Evolutionary conservation across 2,888 invertebrate species (phyloP), one percentile per base, ranked within the genome.

Genomic region (Campaea margaritaria): DNA sequence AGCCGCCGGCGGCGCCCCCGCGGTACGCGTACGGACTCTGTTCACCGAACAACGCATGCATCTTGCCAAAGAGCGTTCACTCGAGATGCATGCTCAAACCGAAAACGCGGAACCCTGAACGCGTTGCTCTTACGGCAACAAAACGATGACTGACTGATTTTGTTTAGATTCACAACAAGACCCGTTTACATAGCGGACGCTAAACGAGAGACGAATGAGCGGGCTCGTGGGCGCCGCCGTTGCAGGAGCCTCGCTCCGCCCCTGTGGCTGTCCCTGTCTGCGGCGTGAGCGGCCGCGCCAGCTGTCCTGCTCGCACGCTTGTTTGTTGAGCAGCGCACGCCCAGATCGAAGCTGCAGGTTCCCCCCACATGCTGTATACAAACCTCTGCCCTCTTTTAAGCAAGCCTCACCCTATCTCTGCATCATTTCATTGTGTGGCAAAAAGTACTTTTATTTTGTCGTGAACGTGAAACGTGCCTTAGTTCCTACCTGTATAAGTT

Each of bases 21-120:
- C 98, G 95, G 86, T 97, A 96, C 67, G 89, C 88, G 89, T 98
- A 98, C 65, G 97, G 96, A 86, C 97, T 97, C 90, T 98, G 97
- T 87, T 98, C 98, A 72, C 96, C 96, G 89, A 98, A 98, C 80
- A 98, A 93, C 70, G 97, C 96, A 88, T 98, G 97, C 97, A 98
- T 97, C 80, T 80, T 93, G 81, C 69, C 76, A 73, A 70, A 65
- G 63, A 77, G 73, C 81, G 81, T 77, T 87, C 86, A 90, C 88
- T 83, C 77, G 70, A 83, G 79, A 83, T 79, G 81, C 89, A 90
- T 87, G 74, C 58, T 80, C 85, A 76, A 53, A 48, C 78, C 81
- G 76, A 81, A 78, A 79, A 69, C 84, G 75, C 84, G 83, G 79
- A 78, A 79, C 77, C 76, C 81, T 75, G 82, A 78, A 82, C 90